Evolutionary conservation across 2,113 vertebrate species (phyloP).

Genomic region (Aptenodytes patagonicus): DNA sequence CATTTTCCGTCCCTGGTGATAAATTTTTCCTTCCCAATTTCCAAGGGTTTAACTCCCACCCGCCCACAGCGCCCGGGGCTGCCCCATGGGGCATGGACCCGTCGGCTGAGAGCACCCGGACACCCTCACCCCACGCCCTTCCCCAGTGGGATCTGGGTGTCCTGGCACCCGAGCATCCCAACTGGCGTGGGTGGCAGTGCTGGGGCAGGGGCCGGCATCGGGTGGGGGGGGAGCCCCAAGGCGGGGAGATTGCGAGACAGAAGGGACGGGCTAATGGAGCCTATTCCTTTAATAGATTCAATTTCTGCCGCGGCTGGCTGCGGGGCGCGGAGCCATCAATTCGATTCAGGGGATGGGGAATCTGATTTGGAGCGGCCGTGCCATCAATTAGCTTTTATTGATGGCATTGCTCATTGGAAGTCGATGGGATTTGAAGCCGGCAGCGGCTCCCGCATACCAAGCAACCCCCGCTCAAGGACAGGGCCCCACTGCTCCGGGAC

Average conservation of each 20-base stretch:
- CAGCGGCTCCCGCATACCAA: slow-evolving; percentile 28
- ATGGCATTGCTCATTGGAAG: slow-evolving; percentile 62
- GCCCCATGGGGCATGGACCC: neutral
- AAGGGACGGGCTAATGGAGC: slow-evolving; percentile 46
- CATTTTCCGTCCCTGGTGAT: neutral
- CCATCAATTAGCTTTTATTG: slow-evolving; percentile 71
- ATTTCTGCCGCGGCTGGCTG: slow-evolving; percentile 52
- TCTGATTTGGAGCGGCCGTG: slow-evolving; percentile 63
- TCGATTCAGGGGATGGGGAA: slow-evolving; percentile 58
- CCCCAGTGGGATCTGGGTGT: fast-evolving
- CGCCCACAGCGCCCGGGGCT: neutral
- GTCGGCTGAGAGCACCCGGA: no score
- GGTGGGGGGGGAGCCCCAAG: neutral
- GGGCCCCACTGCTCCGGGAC: neutral
- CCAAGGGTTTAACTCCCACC: neutral
- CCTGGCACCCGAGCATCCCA: fast-evolving
- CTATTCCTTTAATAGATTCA: slow-evolving; percentile 59
- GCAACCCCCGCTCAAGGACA: neutral
- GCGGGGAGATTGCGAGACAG: neutral
- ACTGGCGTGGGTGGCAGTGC: neutral
- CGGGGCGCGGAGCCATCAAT: slow-evolving; percentile 55
- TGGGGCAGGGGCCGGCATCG: neutral
- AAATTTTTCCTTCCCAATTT: neutral
- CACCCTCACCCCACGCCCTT: neutral
- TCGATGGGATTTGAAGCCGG: slow-evolving; percentile 38